Evolutionary conservation across 1,140 invertebrate genomes (phyloP).

Genomic region (Formica exsecta): DNA sequence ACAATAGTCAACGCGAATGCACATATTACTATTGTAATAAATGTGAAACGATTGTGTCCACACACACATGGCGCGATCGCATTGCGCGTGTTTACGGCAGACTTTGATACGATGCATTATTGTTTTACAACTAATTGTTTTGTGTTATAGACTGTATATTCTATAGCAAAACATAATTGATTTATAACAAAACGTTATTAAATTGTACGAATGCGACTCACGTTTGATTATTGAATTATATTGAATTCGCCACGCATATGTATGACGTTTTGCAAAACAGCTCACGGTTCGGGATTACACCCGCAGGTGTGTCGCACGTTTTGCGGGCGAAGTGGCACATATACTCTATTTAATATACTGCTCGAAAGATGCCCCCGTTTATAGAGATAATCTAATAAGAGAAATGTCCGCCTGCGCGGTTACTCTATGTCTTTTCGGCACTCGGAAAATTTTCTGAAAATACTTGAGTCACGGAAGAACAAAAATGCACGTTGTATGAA

Average conservation of each 20-base stretch:
- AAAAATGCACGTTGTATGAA: constrained; percentile 28
- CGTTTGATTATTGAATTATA: constrained; percentile 38
- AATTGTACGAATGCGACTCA: constrained; percentile 22
- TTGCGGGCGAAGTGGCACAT: constrained; percentile 7
- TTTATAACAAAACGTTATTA: constrained; percentile 19
- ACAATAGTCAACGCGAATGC: neutral
- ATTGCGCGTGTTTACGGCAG: neutral
- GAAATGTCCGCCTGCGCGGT: neutral
- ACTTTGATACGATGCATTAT: constrained; percentile 22
- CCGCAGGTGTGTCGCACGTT: constrained; percentile 8
- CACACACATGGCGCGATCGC: neutral
- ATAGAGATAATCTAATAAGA: constrained; percentile 49
- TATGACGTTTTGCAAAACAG: neutral
- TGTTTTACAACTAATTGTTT: constrained; percentile 31
- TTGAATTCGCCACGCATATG: neutral
- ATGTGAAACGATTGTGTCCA: constrained; percentile 25
- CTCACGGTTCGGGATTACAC: constrained; percentile 17
- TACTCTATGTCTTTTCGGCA: constrained; percentile 22
- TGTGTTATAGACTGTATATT: constrained; percentile 16
- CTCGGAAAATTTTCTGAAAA: constrained; percentile 42
- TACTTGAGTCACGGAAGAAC: constrained; percentile 24
- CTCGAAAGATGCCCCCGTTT: constrained; percentile 5
- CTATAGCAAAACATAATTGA: constrained; percentile 30
- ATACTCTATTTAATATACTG: constrained; percentile 33
- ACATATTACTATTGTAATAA: constrained; percentile 25